phyloP scores from a whole-genome alignment of 2,888 invertebrate genomes.

The Hedychridium roseum region DNA sequence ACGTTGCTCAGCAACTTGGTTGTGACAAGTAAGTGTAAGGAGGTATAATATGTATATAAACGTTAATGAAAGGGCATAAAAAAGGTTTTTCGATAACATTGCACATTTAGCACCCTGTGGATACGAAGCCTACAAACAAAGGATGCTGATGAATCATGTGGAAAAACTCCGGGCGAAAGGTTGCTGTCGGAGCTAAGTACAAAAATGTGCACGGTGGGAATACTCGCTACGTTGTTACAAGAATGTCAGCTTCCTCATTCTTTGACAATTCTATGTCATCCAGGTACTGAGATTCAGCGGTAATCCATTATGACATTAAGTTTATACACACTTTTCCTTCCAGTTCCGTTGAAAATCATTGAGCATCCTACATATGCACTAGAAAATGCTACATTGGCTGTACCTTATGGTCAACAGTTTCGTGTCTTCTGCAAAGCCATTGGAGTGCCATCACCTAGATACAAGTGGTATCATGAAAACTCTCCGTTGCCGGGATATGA shows the following conservation, averaged over 20 bases:
- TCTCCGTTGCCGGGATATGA: constrained; percentile 31
- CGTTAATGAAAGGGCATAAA: neutral
- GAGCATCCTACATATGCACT: constrained; percentile 40
- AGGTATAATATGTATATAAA: constrained; percentile 42
- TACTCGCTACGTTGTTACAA: constrained; percentile 40
- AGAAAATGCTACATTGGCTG: constrained; percentile 15
- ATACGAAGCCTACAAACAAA: constrained; percentile 33
- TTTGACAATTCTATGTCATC: constrained; percentile 42
- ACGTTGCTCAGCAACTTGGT: constrained; percentile 38
- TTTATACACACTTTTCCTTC: neutral
- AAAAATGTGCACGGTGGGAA: constrained; percentile 48
- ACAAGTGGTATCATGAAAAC: constrained; percentile 50
- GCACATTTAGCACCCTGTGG: constrained; percentile 31
- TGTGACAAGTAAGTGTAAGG: too few species aligned
- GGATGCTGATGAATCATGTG: neutral
- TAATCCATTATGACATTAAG: neutral
- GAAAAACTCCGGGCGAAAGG: constrained; percentile 41
- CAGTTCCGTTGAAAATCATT: constrained; percentile 45
- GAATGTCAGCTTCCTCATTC: constrained; percentile 41
- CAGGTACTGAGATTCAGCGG: constrained; percentile 38
- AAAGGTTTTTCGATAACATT: neutral
- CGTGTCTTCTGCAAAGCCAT: constrained; percentile 45
- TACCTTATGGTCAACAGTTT: constrained; percentile 37
- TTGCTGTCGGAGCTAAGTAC: constrained; percentile 45
- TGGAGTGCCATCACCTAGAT: constrained; percentile 53